Evolutionary conservation across 2,888 invertebrate species (phyloP), one percentile per base, ranked within the genome.

Genomic region (Eremobia ochroleuca): DNA sequence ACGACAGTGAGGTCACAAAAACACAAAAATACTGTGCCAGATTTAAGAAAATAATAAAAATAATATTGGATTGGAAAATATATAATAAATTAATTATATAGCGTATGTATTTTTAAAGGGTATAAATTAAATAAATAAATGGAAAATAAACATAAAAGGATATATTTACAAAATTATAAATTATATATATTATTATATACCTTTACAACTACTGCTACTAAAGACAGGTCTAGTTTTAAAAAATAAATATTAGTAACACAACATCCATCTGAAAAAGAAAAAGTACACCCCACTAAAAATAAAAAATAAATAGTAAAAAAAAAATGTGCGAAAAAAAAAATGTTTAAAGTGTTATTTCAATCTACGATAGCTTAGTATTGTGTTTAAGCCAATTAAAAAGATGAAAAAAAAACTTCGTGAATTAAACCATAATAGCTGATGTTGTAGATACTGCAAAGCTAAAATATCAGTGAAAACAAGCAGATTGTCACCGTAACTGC

Each of bases 231-330:
- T 46, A 25, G 13, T 62, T 67, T 70, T 28, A 8, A 52, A 18
- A 43, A 49, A 31, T 1, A 74, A 58, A 58, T 59, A 59, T 78
- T 78, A 85, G 58, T 78, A 55, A 77, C 58, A 70, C 28, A 69
- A 83, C 25, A 68, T 25, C 52, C 74, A 77, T 82, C 78, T 85
- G 82, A 75, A 84, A 83, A 72, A 73, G 18, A 69, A 76, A 81
- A 71, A 40, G 52, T 25, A 61, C 81, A 69, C 0, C 49, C 76
- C 64, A 61, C 37, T 49, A 28, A 55, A 81, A 58, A 43, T 21
- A 34, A 75, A 37, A 62, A 28, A 25, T 34, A 11, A 28, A 34
- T 31, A 11, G n/a, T 34, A 46, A 40, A 67, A 25, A 18, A 37
- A 0, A 34, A 9, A 4, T 25, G 71, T 61, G 78, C 59, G 4